These are phyloP conservation scores for Heliconius sara DNA, from an alignment of 2,888 invertebrate genomes.

Conservation along the genomic window DNA sequence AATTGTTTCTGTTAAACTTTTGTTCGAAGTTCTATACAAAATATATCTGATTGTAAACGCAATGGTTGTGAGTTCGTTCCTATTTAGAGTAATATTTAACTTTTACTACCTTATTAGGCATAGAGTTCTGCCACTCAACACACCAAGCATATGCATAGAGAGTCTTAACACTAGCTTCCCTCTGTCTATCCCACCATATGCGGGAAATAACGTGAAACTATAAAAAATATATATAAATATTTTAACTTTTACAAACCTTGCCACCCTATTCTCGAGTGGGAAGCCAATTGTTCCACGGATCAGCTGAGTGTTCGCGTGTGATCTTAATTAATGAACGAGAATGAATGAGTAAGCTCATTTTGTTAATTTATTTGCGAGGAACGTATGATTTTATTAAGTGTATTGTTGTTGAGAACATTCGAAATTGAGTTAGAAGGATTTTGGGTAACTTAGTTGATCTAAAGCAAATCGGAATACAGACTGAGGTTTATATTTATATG, in stretches of 20 bases:
- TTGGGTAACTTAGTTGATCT: neutral
- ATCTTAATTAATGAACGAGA: constrained; percentile 83
- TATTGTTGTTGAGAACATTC: constrained; percentile 32
- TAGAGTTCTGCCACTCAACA: neutral
- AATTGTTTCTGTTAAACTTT: too few species aligned
- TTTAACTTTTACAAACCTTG: constrained; percentile 40
- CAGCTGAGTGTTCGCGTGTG: constrained; percentile 82
- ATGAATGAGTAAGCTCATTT: constrained; percentile 82
- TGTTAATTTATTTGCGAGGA: constrained; percentile 76
- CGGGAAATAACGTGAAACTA: neutral
- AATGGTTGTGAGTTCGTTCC: too few species aligned
- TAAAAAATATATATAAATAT: neutral
- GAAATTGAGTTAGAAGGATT: constrained; percentile 39
- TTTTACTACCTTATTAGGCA: too few species aligned
- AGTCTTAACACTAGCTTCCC: too few species aligned
- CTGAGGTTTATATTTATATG: neutral
- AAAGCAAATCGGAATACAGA: neutral
- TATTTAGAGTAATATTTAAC: too few species aligned
- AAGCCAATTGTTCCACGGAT: constrained; percentile 82
- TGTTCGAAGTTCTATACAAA: too few species aligned
- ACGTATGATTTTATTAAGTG: constrained; percentile 47
- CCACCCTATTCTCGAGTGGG: constrained; percentile 61
- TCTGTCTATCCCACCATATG: neutral
- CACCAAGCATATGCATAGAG: too few species aligned
- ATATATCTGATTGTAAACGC: too few species aligned